These are phyloP conservation scores for Peromyscus melanophrys DNA, from an alignment of 2,797 vertebrate genomes.

Conservation along the genomic window DNA sequence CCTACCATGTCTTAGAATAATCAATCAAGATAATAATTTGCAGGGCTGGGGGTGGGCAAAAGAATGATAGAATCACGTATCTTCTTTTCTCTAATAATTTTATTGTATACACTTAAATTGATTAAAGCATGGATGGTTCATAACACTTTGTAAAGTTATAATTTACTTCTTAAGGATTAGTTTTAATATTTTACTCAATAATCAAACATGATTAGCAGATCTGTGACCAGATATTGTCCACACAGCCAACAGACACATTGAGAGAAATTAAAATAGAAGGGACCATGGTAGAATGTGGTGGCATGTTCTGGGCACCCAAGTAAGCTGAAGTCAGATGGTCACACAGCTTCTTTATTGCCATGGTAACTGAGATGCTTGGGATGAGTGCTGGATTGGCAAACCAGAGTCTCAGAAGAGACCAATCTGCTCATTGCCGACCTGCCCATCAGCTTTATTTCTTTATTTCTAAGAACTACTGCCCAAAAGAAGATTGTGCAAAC, in stretches of 20 bases:
- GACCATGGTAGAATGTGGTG: not conserved
- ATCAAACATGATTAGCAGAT: conserved; percentile 12
- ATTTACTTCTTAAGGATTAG: conserved; percentile 21
- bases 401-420: not conserved
- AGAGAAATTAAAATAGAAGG: conserved; percentile 22
- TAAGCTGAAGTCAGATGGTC: not conserved
- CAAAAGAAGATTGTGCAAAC: conserved; percentile 67
- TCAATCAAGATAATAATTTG: not conserved
- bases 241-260: not conserved
- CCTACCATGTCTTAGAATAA: not conserved
- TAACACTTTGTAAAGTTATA: conserved; percentile 34
- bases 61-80: not conserved
- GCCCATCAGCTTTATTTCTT: conserved; percentile 58
- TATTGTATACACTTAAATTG: conserved; percentile 36
- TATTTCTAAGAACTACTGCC: conserved; percentile 57
- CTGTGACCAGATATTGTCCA: not conserved
- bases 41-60: not conserved
- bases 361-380: not conserved
- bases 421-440: not conserved
- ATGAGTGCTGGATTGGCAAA: not conserved
- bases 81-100: not conserved
- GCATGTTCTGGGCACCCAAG: not conserved
- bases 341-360: not conserved
- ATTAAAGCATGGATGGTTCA: not conserved
- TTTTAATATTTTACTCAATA: conserved; percentile 19